A percentile compares a stretch with the other conserved stretches of the same genome.
Conservation (phyloP, 2,888 invertebrate genomes). For the Scrobipalpa costella region DNA sequence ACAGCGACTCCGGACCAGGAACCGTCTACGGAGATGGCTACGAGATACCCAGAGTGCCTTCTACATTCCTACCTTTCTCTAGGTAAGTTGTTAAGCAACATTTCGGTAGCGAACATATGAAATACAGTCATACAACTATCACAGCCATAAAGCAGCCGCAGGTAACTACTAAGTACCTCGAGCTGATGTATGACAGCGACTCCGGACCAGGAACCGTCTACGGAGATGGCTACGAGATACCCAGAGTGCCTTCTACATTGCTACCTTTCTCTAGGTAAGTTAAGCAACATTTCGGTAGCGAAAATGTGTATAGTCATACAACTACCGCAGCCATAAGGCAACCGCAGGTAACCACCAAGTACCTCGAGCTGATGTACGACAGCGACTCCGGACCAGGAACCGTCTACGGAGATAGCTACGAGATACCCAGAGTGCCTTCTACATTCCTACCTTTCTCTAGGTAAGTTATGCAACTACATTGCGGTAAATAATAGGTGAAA, state of each 20-base stretch:
- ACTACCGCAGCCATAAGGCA: too few species aligned
- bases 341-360: constrained; percentile 79
- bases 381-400: constrained; percentile 67
- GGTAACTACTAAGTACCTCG: constrained; percentile 83
- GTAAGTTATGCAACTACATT: neutral
- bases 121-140: too few species aligned
- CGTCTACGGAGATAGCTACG: constrained; percentile 85
- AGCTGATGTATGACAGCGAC: constrained; percentile 83
- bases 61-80: constrained; percentile 55
- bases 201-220: constrained; percentile 60
- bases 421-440: constrained; percentile 78
- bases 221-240: constrained; percentile 85
- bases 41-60: constrained; percentile 80
- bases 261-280: constrained; percentile 52
- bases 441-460: constrained; percentile 57
- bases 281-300: neutral
- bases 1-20: constrained; percentile 69
- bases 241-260: constrained; percentile 64
- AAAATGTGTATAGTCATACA: too few species aligned
- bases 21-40: constrained; percentile 85
- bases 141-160: too few species aligned
- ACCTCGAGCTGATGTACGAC: constrained; percentile 85
- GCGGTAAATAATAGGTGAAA: too few species aligned
- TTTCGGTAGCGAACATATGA: too few species aligned
- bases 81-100: constrained; percentile 31